These are phyloP conservation scores for Pristionchus pacificus DNA, from an alignment of 1,140 invertebrate genomes.

Conservation along the genomic window DNA sequence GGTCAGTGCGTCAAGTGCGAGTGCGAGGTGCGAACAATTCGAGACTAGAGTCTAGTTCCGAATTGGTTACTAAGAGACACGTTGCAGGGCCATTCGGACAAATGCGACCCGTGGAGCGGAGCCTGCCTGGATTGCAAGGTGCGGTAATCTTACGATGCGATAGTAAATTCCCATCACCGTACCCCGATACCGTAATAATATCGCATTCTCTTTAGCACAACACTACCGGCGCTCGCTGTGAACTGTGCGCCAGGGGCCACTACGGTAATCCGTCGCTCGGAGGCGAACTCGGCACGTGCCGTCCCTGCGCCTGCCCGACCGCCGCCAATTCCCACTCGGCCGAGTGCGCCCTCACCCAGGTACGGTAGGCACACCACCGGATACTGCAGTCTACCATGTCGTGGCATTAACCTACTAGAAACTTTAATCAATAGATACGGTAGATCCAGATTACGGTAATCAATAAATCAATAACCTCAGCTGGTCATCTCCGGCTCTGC, in stretches of 20 bases:
- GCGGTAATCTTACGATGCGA: not conserved
- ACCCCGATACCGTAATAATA: too few species aligned
- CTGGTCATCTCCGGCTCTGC: conserved; percentile 59
- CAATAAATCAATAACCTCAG: too few species aligned
- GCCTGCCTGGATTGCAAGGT: conserved; percentile 66
- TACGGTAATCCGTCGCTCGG: conserved; percentile 70
- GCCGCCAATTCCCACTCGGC: conserved; percentile 50
- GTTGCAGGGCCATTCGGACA: conserved; percentile 77
- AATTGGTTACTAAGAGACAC: too few species aligned
- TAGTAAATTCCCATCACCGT: too few species aligned
- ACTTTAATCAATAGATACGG: too few species aligned
- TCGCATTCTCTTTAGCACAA: conserved; percentile 72
- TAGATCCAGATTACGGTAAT: too few species aligned
- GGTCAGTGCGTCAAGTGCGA: conserved; percentile 78
- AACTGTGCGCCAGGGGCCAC: conserved; percentile 77
- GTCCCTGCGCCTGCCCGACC: conserved; percentile 78
- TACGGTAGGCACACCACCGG: not conserved
- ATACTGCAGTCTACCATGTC: too few species aligned
- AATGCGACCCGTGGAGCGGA: conserved; percentile 74
- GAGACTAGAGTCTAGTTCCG: too few species aligned
- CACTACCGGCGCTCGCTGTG: conserved; percentile 77
- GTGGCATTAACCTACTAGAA: too few species aligned
- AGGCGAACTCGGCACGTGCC: conserved; percentile 64
- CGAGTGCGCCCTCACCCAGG: conserved; percentile 58
- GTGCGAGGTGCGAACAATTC: too few species aligned